Percentiles rank a stretch among this genome's conserved stretches.
Conservation (phyloP, 2,113 vertebrate species). For the Rhodinocichla rosea region DNA sequence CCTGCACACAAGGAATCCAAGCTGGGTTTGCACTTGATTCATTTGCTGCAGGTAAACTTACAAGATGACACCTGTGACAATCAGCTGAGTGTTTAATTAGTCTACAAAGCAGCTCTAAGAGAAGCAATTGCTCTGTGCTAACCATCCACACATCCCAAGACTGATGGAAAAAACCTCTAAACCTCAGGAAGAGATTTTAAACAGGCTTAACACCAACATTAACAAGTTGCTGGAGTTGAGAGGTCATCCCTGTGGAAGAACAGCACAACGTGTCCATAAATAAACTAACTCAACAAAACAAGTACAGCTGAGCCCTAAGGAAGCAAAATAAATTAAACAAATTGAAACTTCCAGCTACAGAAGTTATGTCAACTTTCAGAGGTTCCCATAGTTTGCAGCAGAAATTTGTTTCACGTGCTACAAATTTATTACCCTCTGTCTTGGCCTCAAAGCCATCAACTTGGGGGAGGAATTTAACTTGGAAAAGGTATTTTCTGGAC, state of each 20-base stretch:
- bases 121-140: background rate
- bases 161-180: background rate
- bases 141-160: background rate
- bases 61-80: background rate
- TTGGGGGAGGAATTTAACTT: background rate
- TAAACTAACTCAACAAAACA: background rate
- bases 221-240: background rate
- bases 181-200: background rate
- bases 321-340: background rate
- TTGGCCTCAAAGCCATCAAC: background rate
- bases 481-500: background rate
- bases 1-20: background rate
- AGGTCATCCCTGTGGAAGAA: background rate
- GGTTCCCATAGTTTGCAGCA: fast-evolving
- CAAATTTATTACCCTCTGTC: background rate
- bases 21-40: background rate
- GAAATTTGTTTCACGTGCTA: background rate
- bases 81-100: background rate
- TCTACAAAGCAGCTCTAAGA: background rate
- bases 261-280: background rate
- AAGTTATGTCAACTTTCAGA: background rate
- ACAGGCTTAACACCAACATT: background rate
- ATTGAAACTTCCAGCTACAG: background rate
- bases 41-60: background rate
- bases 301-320: background rate